Evolutionary conservation across 2,113 vertebrate genomes (phyloP).

Genomic region (Loxodonta africana): DNA sequence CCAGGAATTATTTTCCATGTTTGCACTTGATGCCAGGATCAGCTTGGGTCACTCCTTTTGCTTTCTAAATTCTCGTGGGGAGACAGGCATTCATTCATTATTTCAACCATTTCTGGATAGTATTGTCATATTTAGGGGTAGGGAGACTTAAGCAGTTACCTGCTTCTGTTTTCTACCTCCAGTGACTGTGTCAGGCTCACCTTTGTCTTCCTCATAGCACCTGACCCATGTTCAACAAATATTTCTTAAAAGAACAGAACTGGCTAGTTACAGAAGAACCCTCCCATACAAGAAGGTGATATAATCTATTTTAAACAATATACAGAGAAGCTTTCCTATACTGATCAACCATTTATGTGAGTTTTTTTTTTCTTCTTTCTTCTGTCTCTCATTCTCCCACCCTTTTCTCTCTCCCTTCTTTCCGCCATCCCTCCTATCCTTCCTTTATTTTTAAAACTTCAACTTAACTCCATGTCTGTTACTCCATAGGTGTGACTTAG

Average conservation of each 20-base stretch:
- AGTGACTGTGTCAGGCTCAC: background rate
- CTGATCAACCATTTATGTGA: background rate
- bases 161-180: background rate
- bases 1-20: background rate
- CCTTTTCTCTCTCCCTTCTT: background rate
- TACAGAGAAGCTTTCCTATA: background rate
- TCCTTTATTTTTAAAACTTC: slow-evolving; percentile 30
- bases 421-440: background rate
- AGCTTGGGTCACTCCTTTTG: background rate
- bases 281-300: background rate
- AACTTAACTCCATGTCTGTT: background rate
- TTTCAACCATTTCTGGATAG: background rate
- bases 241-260: background rate
- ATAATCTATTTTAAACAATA: background rate
- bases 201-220: background rate
- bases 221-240: background rate
- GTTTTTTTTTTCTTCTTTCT: background rate
- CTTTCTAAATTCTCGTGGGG: background rate
- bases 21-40: background rate
- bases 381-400: background rate
- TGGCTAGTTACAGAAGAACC: background rate
- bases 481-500: slow-evolving; percentile 33
- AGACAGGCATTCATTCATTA: background rate
- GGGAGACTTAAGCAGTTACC: background rate
- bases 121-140: background rate